Base-by-base conservation (phyloP, 2,797 vertebrate genomes). In the Paguma larvata region DNA sequence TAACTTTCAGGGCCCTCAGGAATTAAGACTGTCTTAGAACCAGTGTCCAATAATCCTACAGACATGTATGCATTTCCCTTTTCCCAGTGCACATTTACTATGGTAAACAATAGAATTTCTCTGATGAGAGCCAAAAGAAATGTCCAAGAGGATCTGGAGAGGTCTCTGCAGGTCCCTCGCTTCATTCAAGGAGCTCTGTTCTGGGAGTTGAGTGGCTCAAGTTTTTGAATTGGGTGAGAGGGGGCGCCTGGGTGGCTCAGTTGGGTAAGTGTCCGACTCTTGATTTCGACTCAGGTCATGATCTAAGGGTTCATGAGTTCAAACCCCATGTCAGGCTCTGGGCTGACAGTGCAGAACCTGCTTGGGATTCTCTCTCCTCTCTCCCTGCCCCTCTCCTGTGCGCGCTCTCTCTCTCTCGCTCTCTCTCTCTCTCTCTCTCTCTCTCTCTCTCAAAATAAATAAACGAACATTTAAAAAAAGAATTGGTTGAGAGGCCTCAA, bases 71-170 rank as follows among this genome's bases (percentile, higher is more conserved):
- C 6, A 4, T 88, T 92, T 93, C 56, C 48, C 53, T 89, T 95
- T 90, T 38, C n/a, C 65, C 34, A 21, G 46, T 53, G n/a, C 34
- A 23, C n/a, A 30, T 80, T 88, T 85, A 51, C 41, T 44, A 48
- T 73, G 15, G 77, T 51, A 87, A 93, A 84, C 15, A 21, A 85
- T 48, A 41, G 79, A 32, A 1, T 85, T 70, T 95, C 32, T 75
- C 78, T 78, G 32, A 63, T 92, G 53, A 95, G 23, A 56, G 9
- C 25, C 41, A 78, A n/a, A 97, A 92, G 30, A n/a, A 79, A 85
- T 48, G 70, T n/a, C 18, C 85, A 82, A 56, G 51, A 87, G 68
- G 38, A 18, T 51, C 46, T 90, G 38, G 5, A 41, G n/a, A 97
- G 73, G n/a, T 53, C 4, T 96, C 94, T 95, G 7, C 67, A 94